A percentile compares a stretch with the other conserved stretches of the same genome.
phyloP scores from a whole-genome alignment of 2,888 invertebrate species.

The Melipona bicolor region DNA sequence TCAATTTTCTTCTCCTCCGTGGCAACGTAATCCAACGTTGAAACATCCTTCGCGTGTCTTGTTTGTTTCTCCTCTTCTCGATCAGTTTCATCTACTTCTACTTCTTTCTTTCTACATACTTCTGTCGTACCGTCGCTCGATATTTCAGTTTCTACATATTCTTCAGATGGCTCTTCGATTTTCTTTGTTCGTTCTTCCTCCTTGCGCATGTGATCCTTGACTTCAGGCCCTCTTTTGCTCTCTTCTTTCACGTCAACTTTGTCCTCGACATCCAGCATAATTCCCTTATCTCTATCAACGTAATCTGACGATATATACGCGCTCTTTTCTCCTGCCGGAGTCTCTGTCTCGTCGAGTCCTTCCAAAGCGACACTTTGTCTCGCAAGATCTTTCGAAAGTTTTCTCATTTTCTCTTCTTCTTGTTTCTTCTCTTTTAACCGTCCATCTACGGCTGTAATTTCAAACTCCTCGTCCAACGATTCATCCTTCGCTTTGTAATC shows the following conservation, averaged over 20 bases:
- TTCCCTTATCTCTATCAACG: no score
- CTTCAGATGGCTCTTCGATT: not conserved
- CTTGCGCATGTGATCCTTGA: not conserved
- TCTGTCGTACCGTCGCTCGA: not conserved
- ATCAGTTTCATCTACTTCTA: not conserved
- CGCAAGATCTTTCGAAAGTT: not conserved
- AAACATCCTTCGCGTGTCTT: not conserved
- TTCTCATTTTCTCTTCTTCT: not conserved
- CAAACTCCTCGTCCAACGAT: not conserved
- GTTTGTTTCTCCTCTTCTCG: not conserved
- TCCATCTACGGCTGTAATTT: not conserved
- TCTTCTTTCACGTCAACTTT: not conserved
- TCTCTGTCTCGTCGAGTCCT: not conserved
- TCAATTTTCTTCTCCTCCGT: not conserved
- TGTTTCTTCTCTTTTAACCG: not conserved
- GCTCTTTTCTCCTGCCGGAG: not conserved
- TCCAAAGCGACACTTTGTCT: not conserved
- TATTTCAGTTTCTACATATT: not conserved
- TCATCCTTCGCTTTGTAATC: slow-evolving; percentile 5
- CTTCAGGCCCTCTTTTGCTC: not conserved
- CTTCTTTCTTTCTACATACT: not conserved
- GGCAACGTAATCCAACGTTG: no score
- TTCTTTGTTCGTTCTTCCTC: not conserved
- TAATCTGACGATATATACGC: not conserved
- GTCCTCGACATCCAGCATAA: not conserved